Evolutionary conservation across 2,113 vertebrate species (phyloP), one percentile per base, ranked within the genome.

Genomic region (Archilochus colubris): DNA sequence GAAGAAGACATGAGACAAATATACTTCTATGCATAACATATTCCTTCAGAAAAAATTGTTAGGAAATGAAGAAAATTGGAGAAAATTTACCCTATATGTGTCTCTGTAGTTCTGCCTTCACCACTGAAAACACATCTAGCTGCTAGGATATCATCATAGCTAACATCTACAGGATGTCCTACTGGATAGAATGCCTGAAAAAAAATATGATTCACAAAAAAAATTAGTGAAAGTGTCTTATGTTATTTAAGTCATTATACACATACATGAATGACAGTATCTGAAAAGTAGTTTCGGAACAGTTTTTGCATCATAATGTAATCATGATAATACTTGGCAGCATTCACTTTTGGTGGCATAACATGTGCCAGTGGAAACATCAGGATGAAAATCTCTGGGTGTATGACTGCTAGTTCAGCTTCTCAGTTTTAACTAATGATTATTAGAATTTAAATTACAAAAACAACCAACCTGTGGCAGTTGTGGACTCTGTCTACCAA

Each of bases 401-500:
- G 46, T 0, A 2, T 27, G 4, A 63, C 10, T 74, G 44, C 27
- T 18, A 67, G 57, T 40, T 48, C 36, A 72, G 7, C 17, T 62
- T 31, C 23, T 83, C 36, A 6, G 53, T 58, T 75, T 87, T 62
- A 82, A 92, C 63, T 38, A 68, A 30, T 13, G 7, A 14, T 38
- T 31, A 89, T 57, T 73, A 76, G 66, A 85, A 76, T 51, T 54
- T 61, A 20, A 89, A 91, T 57, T 74, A n/a, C 46, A 64, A 90
- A 81, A 21, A 12, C 36, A 78, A 96, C 96, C 22, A 90, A 99
- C 99, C 98, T 99, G 99, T 61, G 99, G 99, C 72, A 99, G 95
- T 67, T 99, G 99, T 36, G 99, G 99, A 82, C 99, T 99, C 97
- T 99, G 99, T 75, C 99, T 98, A 31, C 99, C 99, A 96, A 99